Conservation (phyloP, 1,140 invertebrate species). For the Danaus melanippus region DNA sequence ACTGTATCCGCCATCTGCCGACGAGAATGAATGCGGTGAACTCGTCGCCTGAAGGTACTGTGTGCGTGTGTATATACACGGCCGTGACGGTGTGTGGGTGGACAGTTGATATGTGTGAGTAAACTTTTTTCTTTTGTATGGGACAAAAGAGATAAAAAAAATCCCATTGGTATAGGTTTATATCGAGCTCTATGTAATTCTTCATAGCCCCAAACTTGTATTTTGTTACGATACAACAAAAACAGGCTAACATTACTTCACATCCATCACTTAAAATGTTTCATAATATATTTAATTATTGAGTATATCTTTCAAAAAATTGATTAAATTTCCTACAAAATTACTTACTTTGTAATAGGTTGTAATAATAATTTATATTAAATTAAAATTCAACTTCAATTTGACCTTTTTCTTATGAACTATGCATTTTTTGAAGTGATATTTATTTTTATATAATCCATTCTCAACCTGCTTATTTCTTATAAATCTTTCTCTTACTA, state of each 20-base stretch:
- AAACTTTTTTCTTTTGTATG: constrained; percentile 59
- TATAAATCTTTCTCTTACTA: too few relatives aligned
- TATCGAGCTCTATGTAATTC: constrained; percentile 40
- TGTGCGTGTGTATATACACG: constrained; percentile 39
- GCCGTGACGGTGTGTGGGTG: constrained; percentile 37
- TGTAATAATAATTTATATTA: too few relatives aligned
- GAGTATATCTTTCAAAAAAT: too few relatives aligned
- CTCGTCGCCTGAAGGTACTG: constrained; percentile 33
- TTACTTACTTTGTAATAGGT: constrained; percentile 2
- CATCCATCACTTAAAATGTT: too few relatives aligned
- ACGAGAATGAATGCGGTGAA: constrained; percentile 67
- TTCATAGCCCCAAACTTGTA: constrained; percentile 34
- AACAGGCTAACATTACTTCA: too few relatives aligned
- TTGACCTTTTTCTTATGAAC: too few relatives aligned
- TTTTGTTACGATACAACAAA: constrained; percentile 9
- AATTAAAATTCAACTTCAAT: too few relatives aligned
- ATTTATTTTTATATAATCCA: too few relatives aligned
- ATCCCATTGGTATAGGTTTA: constrained; percentile 51
- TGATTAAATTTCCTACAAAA: too few relatives aligned
- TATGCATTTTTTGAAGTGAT: too few relatives aligned
- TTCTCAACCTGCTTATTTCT: too few relatives aligned
- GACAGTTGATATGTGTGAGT: constrained; percentile 31
- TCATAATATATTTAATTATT: too few relatives aligned
- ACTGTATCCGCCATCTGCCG: constrained; percentile 70
- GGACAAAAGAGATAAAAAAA: constrained; percentile 39